Percentiles rank a stretch among this genome's conserved stretches.
phyloP scores from a whole-genome alignment of 1,140 invertebrate genomes.

The Listronotus bonariensis region DNA sequence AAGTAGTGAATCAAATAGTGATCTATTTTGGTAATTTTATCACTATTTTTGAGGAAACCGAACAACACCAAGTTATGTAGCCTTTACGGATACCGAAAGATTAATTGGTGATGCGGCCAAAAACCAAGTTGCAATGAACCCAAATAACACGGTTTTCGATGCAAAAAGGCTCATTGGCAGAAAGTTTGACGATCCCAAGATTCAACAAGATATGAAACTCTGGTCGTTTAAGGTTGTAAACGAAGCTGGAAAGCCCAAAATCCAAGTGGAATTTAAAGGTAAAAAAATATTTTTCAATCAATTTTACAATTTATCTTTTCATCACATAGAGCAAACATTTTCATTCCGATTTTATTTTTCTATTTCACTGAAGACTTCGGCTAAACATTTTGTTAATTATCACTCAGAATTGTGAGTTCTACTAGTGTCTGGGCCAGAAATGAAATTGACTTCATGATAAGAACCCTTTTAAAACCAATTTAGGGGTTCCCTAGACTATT shows the following conservation, averaged over 20 bases:
- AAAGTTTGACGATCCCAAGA: slow-evolving; percentile 70
- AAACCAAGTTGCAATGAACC: slow-evolving; percentile 69
- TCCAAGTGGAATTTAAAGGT: slow-evolving; percentile 72
- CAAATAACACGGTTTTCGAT: slow-evolving; percentile 74
- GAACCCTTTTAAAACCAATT: too few relatives aligned
- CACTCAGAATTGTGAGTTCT: too few relatives aligned
- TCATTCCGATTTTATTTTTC: too few relatives aligned
- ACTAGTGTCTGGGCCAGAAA: too few relatives aligned
- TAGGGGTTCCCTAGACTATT: too few relatives aligned
- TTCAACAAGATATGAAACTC: slow-evolving; percentile 69
- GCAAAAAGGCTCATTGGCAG: slow-evolving; percentile 69
- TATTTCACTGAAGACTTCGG: too few relatives aligned
- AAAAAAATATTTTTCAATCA: neutral
- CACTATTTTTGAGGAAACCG: slow-evolving; percentile 65
- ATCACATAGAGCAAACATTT: too few relatives aligned
- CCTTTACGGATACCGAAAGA: slow-evolving; percentile 80
- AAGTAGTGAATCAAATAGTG: too few relatives aligned
- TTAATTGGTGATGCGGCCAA: slow-evolving; percentile 67
- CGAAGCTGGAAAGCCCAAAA: slow-evolving; percentile 65
- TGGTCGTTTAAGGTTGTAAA: slow-evolving; percentile 72
- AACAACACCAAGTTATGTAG: slow-evolving; percentile 90
- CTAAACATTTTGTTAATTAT: too few relatives aligned
- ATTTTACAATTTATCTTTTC: too few relatives aligned
- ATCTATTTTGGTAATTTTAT: too few relatives aligned
- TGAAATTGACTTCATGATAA: too few relatives aligned